Conservation (phyloP, 2,797 vertebrate species). For the Chelmon rostratus region DNA sequence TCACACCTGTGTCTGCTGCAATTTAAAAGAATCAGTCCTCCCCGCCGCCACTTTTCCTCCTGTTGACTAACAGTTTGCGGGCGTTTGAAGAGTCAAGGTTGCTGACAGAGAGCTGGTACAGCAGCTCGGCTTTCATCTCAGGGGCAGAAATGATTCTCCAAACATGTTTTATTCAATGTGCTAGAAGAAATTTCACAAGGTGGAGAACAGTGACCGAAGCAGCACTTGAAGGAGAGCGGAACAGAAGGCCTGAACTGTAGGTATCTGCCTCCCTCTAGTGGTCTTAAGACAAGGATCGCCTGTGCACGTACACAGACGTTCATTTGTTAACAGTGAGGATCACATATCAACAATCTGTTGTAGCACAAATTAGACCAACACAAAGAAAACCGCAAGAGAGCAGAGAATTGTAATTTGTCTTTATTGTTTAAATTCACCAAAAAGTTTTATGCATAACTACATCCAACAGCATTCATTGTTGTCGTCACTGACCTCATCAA, state of each 20-base stretch:
- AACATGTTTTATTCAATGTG: conserved; percentile 41
- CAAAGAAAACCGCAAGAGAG: background rate
- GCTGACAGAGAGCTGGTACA: conserved; percentile 5
- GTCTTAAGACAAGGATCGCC: background rate
- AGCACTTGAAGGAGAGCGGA: background rate
- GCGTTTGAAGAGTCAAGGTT: conserved; percentile 25
- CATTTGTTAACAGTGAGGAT: background rate
- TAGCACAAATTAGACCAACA: background rate
- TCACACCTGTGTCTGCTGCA: conserved; percentile 8
- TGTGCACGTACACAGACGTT: too few species aligned
- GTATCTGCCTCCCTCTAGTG: conserved; percentile 70
- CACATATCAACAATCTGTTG: background rate
- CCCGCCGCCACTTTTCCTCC: background rate
- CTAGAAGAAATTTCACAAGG: background rate
- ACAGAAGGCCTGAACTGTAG: background rate
- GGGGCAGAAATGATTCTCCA: conserved; percentile 21
- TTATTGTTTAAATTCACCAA: conserved; percentile 84
- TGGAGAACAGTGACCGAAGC: background rate
- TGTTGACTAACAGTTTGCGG: background rate
- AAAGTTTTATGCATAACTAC: conserved; percentile 79
- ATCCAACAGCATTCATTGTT: conserved; percentile 77
- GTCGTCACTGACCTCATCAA: conserved; percentile 66
- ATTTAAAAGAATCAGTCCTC: background rate
- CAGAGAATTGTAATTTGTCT: conserved; percentile 65
- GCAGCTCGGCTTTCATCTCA: conserved; percentile 19